Base-by-base conservation (phyloP, 2,113 vertebrate species). In the Sceloporus tristichus region DNA sequence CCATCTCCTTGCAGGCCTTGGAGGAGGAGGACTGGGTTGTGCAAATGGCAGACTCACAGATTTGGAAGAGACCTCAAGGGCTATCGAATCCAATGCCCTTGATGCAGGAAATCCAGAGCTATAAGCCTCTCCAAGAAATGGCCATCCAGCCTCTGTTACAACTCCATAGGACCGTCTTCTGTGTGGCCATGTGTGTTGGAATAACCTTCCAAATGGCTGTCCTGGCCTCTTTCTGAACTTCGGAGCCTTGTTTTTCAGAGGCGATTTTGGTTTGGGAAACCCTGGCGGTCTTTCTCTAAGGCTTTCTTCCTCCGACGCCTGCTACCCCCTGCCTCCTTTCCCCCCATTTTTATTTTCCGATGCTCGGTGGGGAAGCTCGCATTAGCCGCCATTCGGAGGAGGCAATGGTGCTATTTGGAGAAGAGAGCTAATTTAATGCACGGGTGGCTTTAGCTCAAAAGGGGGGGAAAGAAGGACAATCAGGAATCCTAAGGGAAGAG, bases 351-450 rank as follows among this genome's bases (percentile, higher is more conserved):
- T 90, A 87, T 81, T 93, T 90, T 23, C 89, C 73, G 82, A 81
- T 94, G 93, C 89, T 92, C 91, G 94, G 93, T 82, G 1, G 83
- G 48, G 92, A 90, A 93, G 89, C 75, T 92, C 70, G 38, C 87
- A 87, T 91, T 95, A 91, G 90, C 94, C 70, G 91, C 54, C 86
- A 87, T 19, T 97, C 40, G 84, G 88, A 93, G 92, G 95, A 95
- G 91, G 94, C 96, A 97, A 97, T 97, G 96, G 96, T 96, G 96
- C 95, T 92, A 96, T 96, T 97, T 92, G 85, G 95, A 95, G 95
- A 95, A 94, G 95, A 96, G 97, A 98, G 96, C 96, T 97, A 98
- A 98, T 98, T 98, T 98, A 97, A 97, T 97, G 97, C 97, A 94
- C 97, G 97, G 94, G 93, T 97, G 97, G 95, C 96, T 97, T 97